These are phyloP conservation scores for Neodontobutis hainanensis DNA, from an alignment of 2,113 vertebrate species.

Conservation along the genomic window DNA sequence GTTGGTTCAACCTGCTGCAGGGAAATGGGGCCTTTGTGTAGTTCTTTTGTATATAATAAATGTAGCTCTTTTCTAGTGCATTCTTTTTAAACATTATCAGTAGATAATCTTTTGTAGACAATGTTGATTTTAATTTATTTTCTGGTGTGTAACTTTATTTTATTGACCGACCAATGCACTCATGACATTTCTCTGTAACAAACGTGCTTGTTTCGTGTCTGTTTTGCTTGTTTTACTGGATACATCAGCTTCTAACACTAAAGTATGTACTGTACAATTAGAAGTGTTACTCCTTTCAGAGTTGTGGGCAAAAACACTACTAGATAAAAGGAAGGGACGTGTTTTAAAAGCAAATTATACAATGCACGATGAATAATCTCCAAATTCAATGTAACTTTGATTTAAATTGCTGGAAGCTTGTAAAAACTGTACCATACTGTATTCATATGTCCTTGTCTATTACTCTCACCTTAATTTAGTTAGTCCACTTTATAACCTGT, in stretches of 20 bases:
- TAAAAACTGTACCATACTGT: conserved; percentile 35
- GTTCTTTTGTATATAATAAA: conserved; percentile 2
- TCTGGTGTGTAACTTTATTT: neutral
- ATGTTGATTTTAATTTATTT: conserved; percentile 3
- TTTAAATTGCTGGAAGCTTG: conserved; percentile 10
- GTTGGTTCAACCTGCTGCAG: neutral
- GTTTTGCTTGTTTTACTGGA: neutral
- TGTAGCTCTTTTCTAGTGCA: neutral
- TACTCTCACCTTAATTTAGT: neutral
- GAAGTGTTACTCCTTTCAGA: too few species aligned
- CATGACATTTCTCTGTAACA: neutral
- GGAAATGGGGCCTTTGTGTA: neutral
- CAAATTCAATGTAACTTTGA: too few species aligned
- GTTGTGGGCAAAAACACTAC: neutral
- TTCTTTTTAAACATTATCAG: neutral
- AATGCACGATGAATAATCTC: too few species aligned
- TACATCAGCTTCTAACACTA: neutral
- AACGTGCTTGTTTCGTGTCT: neutral
- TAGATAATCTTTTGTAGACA: neutral
- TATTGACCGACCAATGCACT: neutral
- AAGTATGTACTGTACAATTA: conserved; percentile 2
- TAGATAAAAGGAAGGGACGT: neutral
- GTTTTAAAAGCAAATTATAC: too few species aligned
- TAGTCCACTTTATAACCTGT: conserved; percentile 1
- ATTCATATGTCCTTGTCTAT: conserved; percentile 5